Conservation (phyloP, 92 coral and sea anemone species). For the Phenganax subtilis region DNA sequence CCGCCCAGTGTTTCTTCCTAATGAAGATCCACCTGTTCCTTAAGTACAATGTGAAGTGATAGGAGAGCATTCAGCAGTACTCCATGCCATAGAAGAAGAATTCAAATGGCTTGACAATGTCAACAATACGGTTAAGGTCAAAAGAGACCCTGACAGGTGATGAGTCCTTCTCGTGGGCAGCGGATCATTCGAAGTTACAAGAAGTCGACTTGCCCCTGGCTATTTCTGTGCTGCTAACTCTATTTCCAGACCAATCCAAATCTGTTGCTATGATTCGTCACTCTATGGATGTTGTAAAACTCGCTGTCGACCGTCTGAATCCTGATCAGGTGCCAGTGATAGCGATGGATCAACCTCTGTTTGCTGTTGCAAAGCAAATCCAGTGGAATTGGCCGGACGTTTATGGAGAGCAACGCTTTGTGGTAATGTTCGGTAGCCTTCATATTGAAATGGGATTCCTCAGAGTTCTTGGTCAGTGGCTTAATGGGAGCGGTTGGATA, state of each 20-base stretch:
- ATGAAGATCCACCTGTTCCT: slow-evolving; percentile 31
- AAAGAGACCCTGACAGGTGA: slow-evolving; percentile 38
- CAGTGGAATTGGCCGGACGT: slow-evolving; percentile 28
- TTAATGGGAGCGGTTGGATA: slow-evolving; percentile 14
- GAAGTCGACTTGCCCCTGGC: slow-evolving; percentile 24
- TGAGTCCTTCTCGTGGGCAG: slow-evolving; percentile 59
- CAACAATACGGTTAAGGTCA: slow-evolving; percentile 22
- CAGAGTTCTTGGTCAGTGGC: not conserved
- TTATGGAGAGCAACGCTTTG: slow-evolving; percentile 40
- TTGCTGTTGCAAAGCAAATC: slow-evolving; percentile 2
- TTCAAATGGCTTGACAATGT: slow-evolving; percentile 17
- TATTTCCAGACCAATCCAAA: slow-evolving; percentile 61
- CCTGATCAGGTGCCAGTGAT: slow-evolving; percentile 20
- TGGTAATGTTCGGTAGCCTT: slow-evolving; percentile 7
- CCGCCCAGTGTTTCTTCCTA: slow-evolving; percentile 9
- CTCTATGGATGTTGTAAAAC: slow-evolving; percentile 59
- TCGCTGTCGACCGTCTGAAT: slow-evolving; percentile 41
- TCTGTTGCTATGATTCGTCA: slow-evolving; percentile 60
- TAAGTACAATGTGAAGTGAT: slow-evolving; percentile 5
- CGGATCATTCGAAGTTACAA: slow-evolving; percentile 43
- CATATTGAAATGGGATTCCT: not conserved
- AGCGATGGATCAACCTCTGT: slow-evolving; percentile 10
- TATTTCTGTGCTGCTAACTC: slow-evolving; percentile 52
- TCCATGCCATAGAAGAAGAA: not conserved
- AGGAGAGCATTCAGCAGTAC: not conserved